Conservation (phyloP, 2,797 vertebrate genomes). For the Macrochelys suwanniensis region DNA sequence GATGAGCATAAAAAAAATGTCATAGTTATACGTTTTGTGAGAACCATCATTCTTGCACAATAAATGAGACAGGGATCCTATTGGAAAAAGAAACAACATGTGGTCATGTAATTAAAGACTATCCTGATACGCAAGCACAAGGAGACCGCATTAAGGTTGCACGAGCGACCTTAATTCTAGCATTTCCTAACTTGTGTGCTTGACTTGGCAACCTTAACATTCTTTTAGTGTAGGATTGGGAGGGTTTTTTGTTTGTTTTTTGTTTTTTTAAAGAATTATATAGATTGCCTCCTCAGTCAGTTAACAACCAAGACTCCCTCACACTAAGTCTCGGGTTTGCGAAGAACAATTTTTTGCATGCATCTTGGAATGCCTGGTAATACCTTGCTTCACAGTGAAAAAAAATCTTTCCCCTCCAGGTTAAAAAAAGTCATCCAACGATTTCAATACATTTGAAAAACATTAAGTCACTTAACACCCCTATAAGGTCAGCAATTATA, state of each 20-base stretch:
- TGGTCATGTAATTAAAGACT: neutral
- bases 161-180: neutral
- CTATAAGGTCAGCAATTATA: neutral
- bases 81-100: neutral
- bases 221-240: neutral
- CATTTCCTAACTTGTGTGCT: neutral
- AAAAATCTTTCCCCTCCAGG: conserved; percentile 21
- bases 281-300: conserved; percentile 27
- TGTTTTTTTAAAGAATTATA: neutral
- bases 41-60: neutral
- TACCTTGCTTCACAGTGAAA: neutral
- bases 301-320: conserved; percentile 1
- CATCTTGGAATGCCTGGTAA: neutral
- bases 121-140: neutral
- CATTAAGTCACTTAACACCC: neutral
- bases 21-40: neutral
- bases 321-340: conserved; percentile 25
- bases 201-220: neutral
- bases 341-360: neutral
- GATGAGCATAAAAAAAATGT: neutral
- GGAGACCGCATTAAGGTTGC: neutral
- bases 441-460: neutral
- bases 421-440: neutral
- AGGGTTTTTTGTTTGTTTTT: no score
- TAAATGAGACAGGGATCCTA: neutral